Evolutionary conservation across 2,797 vertebrate genomes (phyloP).

Genomic region (Melanotaenia maccullochi): DNA sequence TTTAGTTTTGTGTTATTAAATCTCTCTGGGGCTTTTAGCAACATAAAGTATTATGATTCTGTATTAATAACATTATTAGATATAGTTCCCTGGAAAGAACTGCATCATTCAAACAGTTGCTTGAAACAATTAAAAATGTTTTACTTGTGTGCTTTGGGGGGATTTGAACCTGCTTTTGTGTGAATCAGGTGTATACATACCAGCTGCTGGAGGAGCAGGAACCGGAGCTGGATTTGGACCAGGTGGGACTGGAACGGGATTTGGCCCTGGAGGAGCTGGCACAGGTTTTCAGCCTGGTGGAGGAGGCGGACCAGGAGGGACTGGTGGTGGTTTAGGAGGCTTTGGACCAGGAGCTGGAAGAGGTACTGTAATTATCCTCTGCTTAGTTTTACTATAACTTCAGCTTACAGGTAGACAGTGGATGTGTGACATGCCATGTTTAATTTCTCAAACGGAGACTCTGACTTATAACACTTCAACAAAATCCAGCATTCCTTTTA

Average conservation of each 20-base stretch:
- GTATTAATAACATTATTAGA: conserved; percentile 64
- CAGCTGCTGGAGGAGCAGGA: conserved; percentile 67
- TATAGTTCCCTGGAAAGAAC: background rate
- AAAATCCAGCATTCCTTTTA: conserved; percentile 16
- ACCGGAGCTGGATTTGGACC: conserved; percentile 67
- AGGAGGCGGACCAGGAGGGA: conserved; percentile 59
- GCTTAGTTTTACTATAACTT: background rate
- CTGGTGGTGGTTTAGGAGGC: conserved; percentile 65
- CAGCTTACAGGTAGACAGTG: background rate
- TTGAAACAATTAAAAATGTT: background rate
- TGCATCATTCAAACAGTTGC: no score
- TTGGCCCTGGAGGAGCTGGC: conserved; percentile 55
- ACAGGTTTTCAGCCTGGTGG: conserved; percentile 66
- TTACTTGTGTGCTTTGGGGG: background rate
- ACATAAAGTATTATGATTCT: background rate
- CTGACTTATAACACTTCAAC: background rate
- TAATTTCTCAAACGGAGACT: background rate
- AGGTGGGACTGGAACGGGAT: conserved; percentile 57
- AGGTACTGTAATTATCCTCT: conserved; percentile 31
- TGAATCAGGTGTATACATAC: conserved; percentile 79
- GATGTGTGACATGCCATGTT: conserved; percentile 13
- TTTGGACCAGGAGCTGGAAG: conserved; percentile 69
- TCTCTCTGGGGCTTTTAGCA: background rate
- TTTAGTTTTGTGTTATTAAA: background rate
- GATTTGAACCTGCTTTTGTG: conserved; percentile 2